Conservation (phyloP, 2,888 invertebrate genomes). For the Meteorus colon region DNA sequence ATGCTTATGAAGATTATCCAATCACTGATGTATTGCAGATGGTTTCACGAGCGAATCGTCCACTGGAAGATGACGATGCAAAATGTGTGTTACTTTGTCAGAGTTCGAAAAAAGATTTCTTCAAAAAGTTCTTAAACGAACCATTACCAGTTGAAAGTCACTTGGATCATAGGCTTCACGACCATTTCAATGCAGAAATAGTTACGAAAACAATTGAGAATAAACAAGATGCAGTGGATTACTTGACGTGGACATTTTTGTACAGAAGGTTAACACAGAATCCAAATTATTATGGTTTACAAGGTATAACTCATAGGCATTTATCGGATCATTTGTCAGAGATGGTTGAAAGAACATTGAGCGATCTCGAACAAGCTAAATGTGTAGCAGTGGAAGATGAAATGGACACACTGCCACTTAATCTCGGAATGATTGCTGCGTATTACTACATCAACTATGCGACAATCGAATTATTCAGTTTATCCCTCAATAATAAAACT, state of each 20-base stretch:
- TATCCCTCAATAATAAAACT: slow-evolving; percentile 96
- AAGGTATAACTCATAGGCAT: slow-evolving; percentile 97
- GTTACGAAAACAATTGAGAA: slow-evolving; percentile 99
- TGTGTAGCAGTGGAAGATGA: slow-evolving; percentile 99
- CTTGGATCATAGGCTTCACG: slow-evolving; percentile 97
- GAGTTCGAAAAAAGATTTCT: slow-evolving; percentile 98
- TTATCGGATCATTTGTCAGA: slow-evolving; percentile 98
- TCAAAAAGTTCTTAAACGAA: slow-evolving; percentile 97
- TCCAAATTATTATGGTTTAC: slow-evolving; percentile 99
- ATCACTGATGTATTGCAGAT: slow-evolving; percentile 98
- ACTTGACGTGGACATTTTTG: slow-evolving; percentile 99
- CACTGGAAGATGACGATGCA: slow-evolving; percentile 92
- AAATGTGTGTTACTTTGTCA: slow-evolving; percentile 98
- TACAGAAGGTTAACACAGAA: slow-evolving; percentile 98
- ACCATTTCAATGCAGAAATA: slow-evolving; percentile 99
- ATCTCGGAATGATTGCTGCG: slow-evolving; percentile 99
- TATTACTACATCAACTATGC: slow-evolving; percentile 99
- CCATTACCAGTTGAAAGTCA: slow-evolving; percentile 98
- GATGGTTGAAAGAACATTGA: slow-evolving; percentile 95
- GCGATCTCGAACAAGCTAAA: slow-evolving; percentile 95
- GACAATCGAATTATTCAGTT: slow-evolving; percentile 98
- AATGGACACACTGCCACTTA: slow-evolving; percentile 96
- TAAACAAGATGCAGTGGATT: slow-evolving; percentile 99
- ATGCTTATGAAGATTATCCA: slow-evolving; percentile 97
- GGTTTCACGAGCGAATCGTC: slow-evolving; percentile 97